Conservation (phyloP, 2,113 vertebrate species). For the Myotis brandtii region DNA sequence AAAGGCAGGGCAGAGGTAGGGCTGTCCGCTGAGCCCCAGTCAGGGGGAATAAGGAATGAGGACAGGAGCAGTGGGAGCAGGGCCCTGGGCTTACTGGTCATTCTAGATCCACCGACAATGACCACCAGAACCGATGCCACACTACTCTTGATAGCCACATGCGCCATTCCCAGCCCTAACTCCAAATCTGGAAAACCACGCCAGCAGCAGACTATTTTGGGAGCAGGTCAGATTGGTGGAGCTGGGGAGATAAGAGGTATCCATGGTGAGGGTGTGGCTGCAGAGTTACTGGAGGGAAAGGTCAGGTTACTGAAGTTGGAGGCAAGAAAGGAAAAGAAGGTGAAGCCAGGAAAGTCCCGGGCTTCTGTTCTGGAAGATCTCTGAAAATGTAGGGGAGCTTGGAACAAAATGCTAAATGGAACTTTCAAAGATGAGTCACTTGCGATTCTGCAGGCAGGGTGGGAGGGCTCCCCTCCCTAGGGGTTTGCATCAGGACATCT, state of each 20-base stretch:
- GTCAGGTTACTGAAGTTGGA: not conserved
- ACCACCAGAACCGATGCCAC: not conserved
- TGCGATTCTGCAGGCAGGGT: not conserved
- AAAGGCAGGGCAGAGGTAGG: not conserved
- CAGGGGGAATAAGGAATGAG: not conserved
- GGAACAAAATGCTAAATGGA: not conserved
- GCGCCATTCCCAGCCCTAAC: too few relatives aligned
- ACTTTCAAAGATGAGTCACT: not conserved
- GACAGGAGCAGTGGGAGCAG: too few relatives aligned
- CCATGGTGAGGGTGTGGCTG: accelerated
- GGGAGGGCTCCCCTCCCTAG: not conserved
- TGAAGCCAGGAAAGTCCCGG: not conserved
- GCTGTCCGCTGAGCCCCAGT: not conserved
- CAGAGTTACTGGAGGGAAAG: not conserved
- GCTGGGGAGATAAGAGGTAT: too few relatives aligned
- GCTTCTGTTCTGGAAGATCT: not conserved
- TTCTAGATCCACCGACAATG: not conserved
- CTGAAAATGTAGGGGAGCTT: not conserved
- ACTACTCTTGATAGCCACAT: not conserved
- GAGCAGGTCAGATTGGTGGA: not conserved
- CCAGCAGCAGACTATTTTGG: accelerated
- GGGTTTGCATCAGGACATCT: not conserved
- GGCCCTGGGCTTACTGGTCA: not conserved
- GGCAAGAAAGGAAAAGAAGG: not conserved
- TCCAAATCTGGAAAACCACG: not conserved